These are phyloP conservation scores for Manacus vitellinus DNA, from an alignment of 2,113 vertebrate species.

Conservation along the genomic window DNA sequence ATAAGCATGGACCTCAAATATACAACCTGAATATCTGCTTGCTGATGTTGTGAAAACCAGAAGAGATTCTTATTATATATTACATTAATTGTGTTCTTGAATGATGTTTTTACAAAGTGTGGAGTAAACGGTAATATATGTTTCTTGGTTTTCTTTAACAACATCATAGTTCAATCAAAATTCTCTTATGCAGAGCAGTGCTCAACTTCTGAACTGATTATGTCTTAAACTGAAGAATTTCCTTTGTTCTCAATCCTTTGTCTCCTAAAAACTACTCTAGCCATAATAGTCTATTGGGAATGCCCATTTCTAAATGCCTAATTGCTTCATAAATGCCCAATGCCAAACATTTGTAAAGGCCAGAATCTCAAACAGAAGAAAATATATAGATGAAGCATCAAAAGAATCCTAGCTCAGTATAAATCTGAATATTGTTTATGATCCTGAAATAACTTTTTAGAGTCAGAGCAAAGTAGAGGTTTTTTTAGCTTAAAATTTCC, in stretches of 20 bases:
- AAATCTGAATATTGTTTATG: background rate
- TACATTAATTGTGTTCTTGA: background rate
- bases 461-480: background rate
- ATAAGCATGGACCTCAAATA: background rate
- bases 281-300: background rate
- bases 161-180: background rate
- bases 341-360: background rate
- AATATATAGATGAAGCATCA: background rate
- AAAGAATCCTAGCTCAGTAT: background rate
- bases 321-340: background rate
- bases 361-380: background rate
- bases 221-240: background rate
- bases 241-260: background rate
- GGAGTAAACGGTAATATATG: background rate
- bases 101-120: background rate
- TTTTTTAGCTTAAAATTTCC: conserved; percentile 8
- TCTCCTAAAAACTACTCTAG: background rate
- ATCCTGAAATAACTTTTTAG: conserved; percentile 17
- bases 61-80: background rate
- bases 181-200: background rate
- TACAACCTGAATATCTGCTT: background rate
- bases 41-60: background rate
- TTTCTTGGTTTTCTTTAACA: background rate
- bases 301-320: background rate
- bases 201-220: background rate